Conservation (phyloP, 2,113 vertebrate genomes). For the Pelvicachromis taeniatus region DNA sequence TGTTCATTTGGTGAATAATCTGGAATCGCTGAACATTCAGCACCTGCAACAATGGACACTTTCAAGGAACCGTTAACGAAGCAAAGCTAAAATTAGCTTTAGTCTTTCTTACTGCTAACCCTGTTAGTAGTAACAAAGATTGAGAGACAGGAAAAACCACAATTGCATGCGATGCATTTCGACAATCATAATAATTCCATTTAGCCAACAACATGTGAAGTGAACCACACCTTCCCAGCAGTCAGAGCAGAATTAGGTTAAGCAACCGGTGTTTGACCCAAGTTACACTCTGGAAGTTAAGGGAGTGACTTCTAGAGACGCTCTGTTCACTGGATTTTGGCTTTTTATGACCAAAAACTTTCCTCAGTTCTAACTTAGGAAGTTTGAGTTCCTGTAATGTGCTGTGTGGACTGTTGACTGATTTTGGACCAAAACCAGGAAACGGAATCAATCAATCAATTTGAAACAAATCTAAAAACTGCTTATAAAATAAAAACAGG, state of each 20-base stretch:
- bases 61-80: fast-evolving
- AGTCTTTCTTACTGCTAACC: not conserved
- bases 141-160: not conserved
- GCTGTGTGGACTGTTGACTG: not conserved
- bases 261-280: not conserved
- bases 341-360: not conserved
- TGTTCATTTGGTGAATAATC: not conserved
- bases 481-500: not conserved
- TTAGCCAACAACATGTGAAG: not conserved
- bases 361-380: not conserved
- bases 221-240: not conserved
- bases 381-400: not conserved
- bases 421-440: no score
- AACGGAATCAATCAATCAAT: no score
- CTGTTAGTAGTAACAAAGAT: not conserved
- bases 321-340: not conserved
- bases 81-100: not conserved
- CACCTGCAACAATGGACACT: not conserved
- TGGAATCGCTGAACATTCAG: not conserved
- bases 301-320: slow-evolving; percentile 4
- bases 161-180: fast-evolving
- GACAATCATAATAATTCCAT: not conserved
- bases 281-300: not conserved
- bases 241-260: not conserved
- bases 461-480: no score